Evolutionary conservation across 2,888 invertebrate genomes (phyloP).

Genomic region (Monochamus alternatus): DNA sequence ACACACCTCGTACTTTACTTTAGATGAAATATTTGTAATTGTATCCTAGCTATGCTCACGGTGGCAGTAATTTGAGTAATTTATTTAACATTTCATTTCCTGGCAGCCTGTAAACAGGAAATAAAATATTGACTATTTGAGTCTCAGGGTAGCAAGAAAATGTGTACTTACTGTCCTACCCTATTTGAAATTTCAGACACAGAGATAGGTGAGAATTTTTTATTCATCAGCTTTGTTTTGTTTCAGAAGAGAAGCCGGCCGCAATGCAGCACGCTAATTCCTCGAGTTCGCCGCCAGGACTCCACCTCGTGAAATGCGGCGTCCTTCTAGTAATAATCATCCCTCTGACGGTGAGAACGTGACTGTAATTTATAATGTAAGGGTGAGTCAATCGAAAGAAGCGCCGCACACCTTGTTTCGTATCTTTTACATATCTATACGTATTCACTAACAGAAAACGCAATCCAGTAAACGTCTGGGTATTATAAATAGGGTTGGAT

Average conservation of each 20-base stretch:
- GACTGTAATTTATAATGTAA: slow-evolving; percentile 47
- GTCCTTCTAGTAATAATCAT: slow-evolving; percentile 59
- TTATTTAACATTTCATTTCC: neutral
- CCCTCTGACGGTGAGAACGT: slow-evolving; percentile 58
- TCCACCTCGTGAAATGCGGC: slow-evolving; percentile 59
- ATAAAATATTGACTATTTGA: neutral
- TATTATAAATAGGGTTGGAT: no score
- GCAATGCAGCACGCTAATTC: slow-evolving; percentile 83
- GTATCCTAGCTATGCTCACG: no score
- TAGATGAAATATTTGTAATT: no score
- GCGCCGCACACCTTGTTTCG: neutral
- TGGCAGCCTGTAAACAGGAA: no score
- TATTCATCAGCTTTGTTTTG: slow-evolving; percentile 35
- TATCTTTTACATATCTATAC: slow-evolving; percentile 4
- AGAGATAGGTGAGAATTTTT: slow-evolving; percentile 18
- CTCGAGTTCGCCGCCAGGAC: slow-evolving; percentile 61
- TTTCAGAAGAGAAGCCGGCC: slow-evolving; percentile 81
- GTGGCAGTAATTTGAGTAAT: no score
- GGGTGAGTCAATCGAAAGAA: slow-evolving; percentile 38
- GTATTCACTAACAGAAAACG: neutral
- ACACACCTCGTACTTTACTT: no score
- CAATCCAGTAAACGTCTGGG: no score
- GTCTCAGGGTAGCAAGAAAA: neutral
- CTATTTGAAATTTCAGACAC: neutral
- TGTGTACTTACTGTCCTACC: neutral